Evolutionary conservation across 2,113 vertebrate genomes (phyloP).

Genomic region (Megatriorchis doriae): DNA sequence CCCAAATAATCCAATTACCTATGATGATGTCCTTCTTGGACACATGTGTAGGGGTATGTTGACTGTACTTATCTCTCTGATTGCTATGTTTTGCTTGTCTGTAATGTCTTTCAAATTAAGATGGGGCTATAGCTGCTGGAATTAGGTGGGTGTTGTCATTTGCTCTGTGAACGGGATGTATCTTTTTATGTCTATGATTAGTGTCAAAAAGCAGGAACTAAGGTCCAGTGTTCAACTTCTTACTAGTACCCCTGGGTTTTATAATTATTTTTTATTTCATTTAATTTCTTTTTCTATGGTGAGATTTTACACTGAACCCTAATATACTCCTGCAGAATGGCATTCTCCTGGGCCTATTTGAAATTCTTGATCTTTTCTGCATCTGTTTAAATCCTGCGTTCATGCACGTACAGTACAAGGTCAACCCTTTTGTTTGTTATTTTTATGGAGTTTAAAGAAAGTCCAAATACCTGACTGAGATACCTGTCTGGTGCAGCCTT

Average conservation of each 20-base stretch:
- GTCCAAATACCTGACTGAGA: conserved; percentile 68
- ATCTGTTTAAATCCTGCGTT: conserved; percentile 58
- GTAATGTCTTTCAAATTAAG: background rate
- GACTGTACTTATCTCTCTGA: background rate
- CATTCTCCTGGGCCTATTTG: conserved; percentile 53
- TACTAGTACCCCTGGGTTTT: conserved; percentile 21
- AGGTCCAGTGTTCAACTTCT: background rate
- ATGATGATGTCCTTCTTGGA: background rate
- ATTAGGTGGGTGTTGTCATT: background rate
- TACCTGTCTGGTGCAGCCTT: conserved; percentile 61
- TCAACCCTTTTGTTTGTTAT: conserved; percentile 58
- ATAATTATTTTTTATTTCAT: conserved; percentile 17
- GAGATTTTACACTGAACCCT: conserved; percentile 46
- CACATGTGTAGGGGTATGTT: background rate
- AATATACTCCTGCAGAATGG: conserved; percentile 50
- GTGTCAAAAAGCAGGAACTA: background rate
- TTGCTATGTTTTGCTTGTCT: background rate
- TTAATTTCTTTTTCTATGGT: conserved; percentile 35
- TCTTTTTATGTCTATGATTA: background rate
- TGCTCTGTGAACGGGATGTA: background rate
- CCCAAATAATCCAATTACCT: background rate
- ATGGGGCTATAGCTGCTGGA: background rate
- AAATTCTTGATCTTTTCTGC: conserved; percentile 65
- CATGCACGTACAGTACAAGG: conserved; percentile 42
- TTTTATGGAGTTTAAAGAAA: conserved; percentile 69